Conservation (phyloP, 2,888 invertebrate species). For the Platynereis dumerilii region DNA sequence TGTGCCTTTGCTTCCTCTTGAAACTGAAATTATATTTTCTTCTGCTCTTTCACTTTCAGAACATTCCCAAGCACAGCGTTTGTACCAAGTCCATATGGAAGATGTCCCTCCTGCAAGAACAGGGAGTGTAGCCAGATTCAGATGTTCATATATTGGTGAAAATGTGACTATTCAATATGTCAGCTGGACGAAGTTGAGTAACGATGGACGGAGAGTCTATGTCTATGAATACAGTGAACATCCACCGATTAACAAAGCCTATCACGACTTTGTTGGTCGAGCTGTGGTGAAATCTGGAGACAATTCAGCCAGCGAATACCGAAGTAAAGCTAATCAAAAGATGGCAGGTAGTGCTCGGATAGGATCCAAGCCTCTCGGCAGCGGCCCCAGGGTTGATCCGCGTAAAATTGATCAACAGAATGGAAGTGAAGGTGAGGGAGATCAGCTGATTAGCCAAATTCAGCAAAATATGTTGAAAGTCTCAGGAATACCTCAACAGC, state of each 20-base stretch:
- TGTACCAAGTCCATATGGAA: conserved; percentile 13
- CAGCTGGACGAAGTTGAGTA: conserved; percentile 13
- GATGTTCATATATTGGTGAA: conserved; percentile 18
- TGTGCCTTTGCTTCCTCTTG: no score
- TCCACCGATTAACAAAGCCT: conserved; percentile 10
- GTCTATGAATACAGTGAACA: conserved; percentile 24
- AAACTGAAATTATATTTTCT: no score
- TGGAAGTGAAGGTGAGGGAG: no score
- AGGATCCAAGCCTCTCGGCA: no score
- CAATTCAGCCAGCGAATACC: neutral
- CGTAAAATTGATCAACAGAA: no score
- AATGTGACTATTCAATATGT: conserved; percentile 20
- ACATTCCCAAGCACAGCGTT: neutral
- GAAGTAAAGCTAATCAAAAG: no score
- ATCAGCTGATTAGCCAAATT: no score
- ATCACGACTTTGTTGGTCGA: conserved; percentile 15
- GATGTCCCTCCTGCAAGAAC: conserved; percentile 7
- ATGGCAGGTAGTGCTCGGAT: no score
- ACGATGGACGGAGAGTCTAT: conserved; percentile 3
- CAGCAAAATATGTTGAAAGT: no score
- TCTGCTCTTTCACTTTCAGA: no score
- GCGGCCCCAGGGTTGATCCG: no score
- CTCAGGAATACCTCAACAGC: no score
- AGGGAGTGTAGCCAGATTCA: conserved; percentile 4
- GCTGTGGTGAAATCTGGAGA: conserved; percentile 4